phyloP scores from a whole-genome alignment of 2,113 vertebrate species.

The Notarius quadriscutis region DNA sequence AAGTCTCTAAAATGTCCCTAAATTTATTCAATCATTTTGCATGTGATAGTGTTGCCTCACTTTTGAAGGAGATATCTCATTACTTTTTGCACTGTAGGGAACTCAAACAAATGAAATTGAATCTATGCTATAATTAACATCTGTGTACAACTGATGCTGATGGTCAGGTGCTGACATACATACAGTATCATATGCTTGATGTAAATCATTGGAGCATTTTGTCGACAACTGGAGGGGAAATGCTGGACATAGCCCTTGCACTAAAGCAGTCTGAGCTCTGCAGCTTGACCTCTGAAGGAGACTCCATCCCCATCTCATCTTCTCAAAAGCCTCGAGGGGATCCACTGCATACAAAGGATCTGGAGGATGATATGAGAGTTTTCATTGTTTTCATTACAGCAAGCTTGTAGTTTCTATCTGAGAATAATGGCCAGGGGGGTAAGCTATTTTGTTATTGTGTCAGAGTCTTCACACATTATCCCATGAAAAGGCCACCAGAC shows the following conservation, averaged over 20 bases:
- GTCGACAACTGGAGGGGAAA: not conserved
- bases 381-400: conserved; percentile 50
- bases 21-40: not conserved
- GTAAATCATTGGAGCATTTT: not conserved
- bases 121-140: not conserved
- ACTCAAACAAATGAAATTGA: not conserved
- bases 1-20: not conserved
- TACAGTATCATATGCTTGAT: not conserved
- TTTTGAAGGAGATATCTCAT: not conserved
- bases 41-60: not conserved
- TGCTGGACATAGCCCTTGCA: not conserved
- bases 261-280: conserved; percentile 24
- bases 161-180: not conserved
- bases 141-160: not conserved
- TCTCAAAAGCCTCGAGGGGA: conserved; percentile 35
- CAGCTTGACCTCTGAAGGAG: conserved; percentile 47
- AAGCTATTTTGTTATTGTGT: conserved; percentile 52
- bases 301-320: conserved; percentile 45
- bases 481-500: conserved; percentile 41
- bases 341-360: conserved; percentile 46
- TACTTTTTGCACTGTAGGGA: not conserved
- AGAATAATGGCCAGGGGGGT: conserved; percentile 45
- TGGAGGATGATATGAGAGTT: conserved; percentile 55
- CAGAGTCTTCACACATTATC: conserved; percentile 52
- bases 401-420: conserved; percentile 55